Evolutionary conservation across 2,797 vertebrate species (phyloP).

Genomic region (Aselliscus stoliczkanus): DNA sequence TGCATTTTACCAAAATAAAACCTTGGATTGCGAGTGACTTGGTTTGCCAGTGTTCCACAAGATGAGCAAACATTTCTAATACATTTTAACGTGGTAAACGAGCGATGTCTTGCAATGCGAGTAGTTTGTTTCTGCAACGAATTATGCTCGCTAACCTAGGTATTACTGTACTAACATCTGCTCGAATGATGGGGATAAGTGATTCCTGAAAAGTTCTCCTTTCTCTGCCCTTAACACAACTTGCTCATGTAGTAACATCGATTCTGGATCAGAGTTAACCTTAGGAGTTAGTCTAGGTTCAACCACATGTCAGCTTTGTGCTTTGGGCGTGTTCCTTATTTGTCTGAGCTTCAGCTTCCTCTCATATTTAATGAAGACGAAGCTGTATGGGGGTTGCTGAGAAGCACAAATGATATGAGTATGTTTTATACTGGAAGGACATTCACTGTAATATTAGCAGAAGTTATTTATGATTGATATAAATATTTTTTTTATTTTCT

Average conservation of each 20-base stretch:
- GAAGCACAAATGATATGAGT: background rate
- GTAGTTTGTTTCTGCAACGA: too few relatives aligned
- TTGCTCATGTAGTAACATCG: background rate
- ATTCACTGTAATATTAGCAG: background rate
- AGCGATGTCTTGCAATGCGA: too few relatives aligned
- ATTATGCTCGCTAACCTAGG: too few relatives aligned
- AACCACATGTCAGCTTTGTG: background rate
- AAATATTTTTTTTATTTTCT: background rate
- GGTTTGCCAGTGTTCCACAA: too few relatives aligned
- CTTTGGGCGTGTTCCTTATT: background rate
- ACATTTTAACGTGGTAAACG: too few relatives aligned
- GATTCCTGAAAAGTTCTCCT: background rate
- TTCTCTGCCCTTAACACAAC: background rate
- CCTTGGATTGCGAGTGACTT: too few relatives aligned
- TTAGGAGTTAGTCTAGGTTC: background rate
- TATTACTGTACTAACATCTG: background rate
- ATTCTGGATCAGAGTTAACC: background rate
- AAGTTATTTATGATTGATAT: background rate
- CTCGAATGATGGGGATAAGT: background rate
- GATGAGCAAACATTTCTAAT: too few relatives aligned
- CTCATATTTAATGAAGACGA: background rate
- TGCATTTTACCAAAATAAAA: background rate
- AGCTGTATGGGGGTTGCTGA: background rate
- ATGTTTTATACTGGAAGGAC: background rate
- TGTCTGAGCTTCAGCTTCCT: background rate